Percentiles rank a stretch among this genome's conserved stretches.
These are phyloP conservation scores for Zelostemma sp. DNA, from an alignment of 1,140 invertebrate genomes.

Conservation along the genomic window DNA sequence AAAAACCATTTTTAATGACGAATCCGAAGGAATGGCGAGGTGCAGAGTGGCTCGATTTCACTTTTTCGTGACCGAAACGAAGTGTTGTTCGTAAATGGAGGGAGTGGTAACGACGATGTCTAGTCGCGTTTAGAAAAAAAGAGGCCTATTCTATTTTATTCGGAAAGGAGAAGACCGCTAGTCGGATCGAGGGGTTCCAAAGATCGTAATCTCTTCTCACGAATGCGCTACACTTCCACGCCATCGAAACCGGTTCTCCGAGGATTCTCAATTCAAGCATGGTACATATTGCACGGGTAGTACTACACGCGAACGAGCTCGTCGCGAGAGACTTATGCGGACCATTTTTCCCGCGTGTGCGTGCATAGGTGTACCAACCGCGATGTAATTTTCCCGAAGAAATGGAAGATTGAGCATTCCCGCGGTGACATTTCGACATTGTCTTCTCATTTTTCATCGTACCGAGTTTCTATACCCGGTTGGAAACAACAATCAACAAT, in stretches of 20 bases:
- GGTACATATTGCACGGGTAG: conserved; percentile 36
- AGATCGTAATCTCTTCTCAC: conserved; percentile 49
- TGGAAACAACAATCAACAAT: too few relatives aligned
- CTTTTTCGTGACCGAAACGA: too few relatives aligned
- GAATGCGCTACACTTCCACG: conserved; percentile 46
- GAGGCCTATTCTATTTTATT: conserved; percentile 36
- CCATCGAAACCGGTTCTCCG: conserved; percentile 44
- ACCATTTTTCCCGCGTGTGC: not conserved
- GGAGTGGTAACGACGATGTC: conserved; percentile 10
- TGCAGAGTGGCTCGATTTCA: too few relatives aligned
- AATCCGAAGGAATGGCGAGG: too few relatives aligned
- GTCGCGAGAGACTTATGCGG: conserved; percentile 1
- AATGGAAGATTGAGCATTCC: not conserved
- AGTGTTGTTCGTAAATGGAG: not conserved
- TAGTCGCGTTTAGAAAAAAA: conserved; percentile 13
- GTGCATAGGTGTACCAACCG: not conserved
- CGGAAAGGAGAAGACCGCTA: conserved; percentile 15
- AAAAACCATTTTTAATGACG: too few relatives aligned
- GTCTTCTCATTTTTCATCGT: too few relatives aligned
- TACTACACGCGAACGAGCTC: not conserved
- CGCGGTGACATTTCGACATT: not conserved
- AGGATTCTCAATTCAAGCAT: conserved; percentile 50
- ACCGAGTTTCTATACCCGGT: too few relatives aligned
- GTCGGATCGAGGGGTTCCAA: conserved; percentile 37
- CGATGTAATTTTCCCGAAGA: not conserved